Evolutionary conservation across 2,888 invertebrate genomes (phyloP), one percentile per base, ranked within the genome.

Genomic region (Alloscopus bannaensis): DNA sequence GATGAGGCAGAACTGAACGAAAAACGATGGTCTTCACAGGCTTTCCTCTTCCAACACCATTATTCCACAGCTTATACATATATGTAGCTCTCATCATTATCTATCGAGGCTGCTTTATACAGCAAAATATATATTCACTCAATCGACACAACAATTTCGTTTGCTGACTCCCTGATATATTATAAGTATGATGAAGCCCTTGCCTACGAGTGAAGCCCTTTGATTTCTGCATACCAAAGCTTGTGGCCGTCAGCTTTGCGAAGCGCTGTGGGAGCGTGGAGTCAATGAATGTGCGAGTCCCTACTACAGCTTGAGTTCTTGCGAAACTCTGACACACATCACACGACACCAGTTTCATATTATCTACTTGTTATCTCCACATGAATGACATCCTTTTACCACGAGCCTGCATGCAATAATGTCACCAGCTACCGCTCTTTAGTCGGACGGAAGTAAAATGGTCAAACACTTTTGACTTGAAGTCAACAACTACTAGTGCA

Each of bases 31-130:
- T 24, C 24, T 8, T 59, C 65, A n/a, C n/a, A 73, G 66, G 52
- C 65, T 64, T 73, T 72, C 72, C 64, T 72, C 55, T 55, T 72
- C 62, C 70, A 70, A 60, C 70, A 45, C 42, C 55, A 68, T 68
- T n/a, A 8, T 55, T 26, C 24, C 55, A n/a, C 71, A 71, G 62
- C 72, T n/a, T n/a, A n/a, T n/a, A n/a, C n/a, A n/a, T n/a, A n/a
- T n/a, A n/a, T n/a, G n/a, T n/a, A 72, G 62, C 64, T 60, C 64
- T 72, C 64, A 72, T 72, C 72, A 72, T 72, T 72, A 72, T 72
- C 72, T 64, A 64, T 64, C 64, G 52, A 50, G 64, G 57, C 60
- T 70, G 60, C 59, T 60, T 13, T 50, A 57, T 42, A 57, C 24
- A 28, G 18, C 52, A 8, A 36, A 40, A 42, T 28, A 28, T 45